A percentile compares a stretch with the other conserved stretches of the same genome.
Conservation (phyloP, 2,888 invertebrate genomes). For the Aplocera efformata region DNA sequence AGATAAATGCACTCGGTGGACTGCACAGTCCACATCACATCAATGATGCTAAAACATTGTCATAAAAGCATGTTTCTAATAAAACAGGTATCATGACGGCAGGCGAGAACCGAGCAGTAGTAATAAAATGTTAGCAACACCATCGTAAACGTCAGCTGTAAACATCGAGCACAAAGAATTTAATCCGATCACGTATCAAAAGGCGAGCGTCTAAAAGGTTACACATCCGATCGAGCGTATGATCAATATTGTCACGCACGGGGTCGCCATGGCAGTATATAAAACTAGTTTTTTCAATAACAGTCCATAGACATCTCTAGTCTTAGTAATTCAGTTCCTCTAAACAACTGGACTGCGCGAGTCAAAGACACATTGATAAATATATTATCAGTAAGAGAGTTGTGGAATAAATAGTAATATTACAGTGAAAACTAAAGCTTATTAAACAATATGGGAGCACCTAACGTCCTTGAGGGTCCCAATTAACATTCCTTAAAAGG, state of each 20-base stretch:
- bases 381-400: too few relatives aligned
- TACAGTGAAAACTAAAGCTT: constrained; percentile 15
- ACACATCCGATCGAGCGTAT: constrained; percentile 14
- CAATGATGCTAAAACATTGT: constrained; percentile 7
- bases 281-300: constrained; percentile 9
- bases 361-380: too few relatives aligned
- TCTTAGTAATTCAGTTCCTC: too few relatives aligned
- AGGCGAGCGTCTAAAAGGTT: constrained; percentile 10
- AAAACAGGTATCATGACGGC: background rate
- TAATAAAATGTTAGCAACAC: constrained; percentile 11
- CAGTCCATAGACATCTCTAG: constrained; percentile 3
- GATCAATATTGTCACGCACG: constrained; percentile 18
- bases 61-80: background rate
- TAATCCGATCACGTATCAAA: constrained; percentile 19
- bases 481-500: constrained; percentile 55
- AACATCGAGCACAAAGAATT: constrained; percentile 14
- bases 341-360: too few relatives aligned
- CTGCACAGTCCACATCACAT: constrained; percentile 30
- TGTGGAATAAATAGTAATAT: background rate
- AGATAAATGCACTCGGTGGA: constrained; percentile 41
- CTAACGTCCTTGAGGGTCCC: constrained; percentile 45
- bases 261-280: constrained; percentile 9
- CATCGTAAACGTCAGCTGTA: constrained; percentile 19
- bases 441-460: constrained; percentile 9
- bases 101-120: constrained; percentile 5